Evolutionary conservation across 2,888 invertebrate genomes (phyloP).

Genomic region (Cantharis flavilabris): DNA sequence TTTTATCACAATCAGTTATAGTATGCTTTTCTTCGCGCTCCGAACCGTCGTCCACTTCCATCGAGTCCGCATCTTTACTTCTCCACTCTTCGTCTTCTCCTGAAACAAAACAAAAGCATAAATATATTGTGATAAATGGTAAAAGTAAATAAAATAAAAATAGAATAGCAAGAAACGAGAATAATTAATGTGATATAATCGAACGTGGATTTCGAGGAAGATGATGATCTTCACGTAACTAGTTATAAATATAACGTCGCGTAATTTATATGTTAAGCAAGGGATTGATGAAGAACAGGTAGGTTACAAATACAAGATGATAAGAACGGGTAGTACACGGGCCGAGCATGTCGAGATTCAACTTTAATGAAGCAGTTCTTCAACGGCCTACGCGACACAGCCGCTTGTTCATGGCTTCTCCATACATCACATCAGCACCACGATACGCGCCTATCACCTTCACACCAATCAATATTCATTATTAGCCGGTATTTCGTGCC

Average conservation of each 20-base stretch:
- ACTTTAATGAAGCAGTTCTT: conserved; percentile 57
- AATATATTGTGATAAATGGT: neutral
- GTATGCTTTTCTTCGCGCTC: conserved; percentile 44
- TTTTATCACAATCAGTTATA: conserved; percentile 39
- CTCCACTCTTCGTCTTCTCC: conserved; percentile 71
- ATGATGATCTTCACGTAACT: conserved; percentile 35
- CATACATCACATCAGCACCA: conserved; percentile 47
- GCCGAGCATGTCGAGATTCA: conserved; percentile 50
- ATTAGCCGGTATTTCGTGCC: conserved; percentile 40
- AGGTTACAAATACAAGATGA: conserved; percentile 51
- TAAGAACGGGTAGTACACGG: conserved; percentile 54
- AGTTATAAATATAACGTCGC: conserved; percentile 36
- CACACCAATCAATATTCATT: conserved; percentile 44
- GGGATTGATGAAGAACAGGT: conserved; percentile 40
- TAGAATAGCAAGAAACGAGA: conserved; percentile 17
- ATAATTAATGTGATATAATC: conserved; percentile 36
- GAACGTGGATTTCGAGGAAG: conserved; percentile 19
- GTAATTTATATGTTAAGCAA: conserved; percentile 22
- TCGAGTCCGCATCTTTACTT: conserved; percentile 61
- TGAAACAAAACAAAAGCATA: conserved; percentile 54
- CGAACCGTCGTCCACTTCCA: conserved; percentile 42
- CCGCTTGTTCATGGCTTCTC: conserved; percentile 25
- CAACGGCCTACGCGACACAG: conserved; percentile 47
- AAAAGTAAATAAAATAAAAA: conserved; percentile 7
- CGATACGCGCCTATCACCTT: conserved; percentile 44